Evolutionary conservation across 2,888 invertebrate genomes (phyloP), one percentile per base, ranked within the genome.

Genomic region (Drosophila monieri): DNA sequence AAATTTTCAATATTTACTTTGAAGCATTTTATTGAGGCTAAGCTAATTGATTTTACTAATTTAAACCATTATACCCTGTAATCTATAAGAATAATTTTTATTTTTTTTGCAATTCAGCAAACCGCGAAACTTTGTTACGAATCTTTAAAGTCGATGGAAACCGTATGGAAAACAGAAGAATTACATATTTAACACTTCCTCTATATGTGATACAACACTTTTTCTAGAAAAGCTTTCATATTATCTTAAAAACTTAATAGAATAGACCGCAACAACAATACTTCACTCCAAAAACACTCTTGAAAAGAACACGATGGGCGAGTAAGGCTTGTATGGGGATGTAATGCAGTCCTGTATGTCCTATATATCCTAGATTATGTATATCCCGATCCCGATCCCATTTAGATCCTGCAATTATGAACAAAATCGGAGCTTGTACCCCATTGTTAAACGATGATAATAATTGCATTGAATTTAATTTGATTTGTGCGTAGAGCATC

Each of bases 111-210:
- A 43, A 39, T 30, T 10, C 27, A 21, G 43, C 12, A 43, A 18
- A 21, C 15, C 18, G 21, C 25, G 47, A 47, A 37, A 52, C 51
- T 62, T 62, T 55, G 62, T 54, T 62, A 54, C 32, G 23, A 27
- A 61, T 32, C 41, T 25, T 61, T 64, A 64, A 44, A 6, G 43
- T 46, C 27, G 37, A 41, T 18, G 23, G 35, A 23, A 27, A 59
- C 68, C 53, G 41, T 66, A 67, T 53, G 65, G 60, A 67, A 54
- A 70, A 71, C 48, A 72, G 27, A 57, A 67, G 55, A 68, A 70
- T 77, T 59, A 67, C 80, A 87, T 85, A 79, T 80, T 83, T 77
- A 73, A 85, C 85, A 88, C 88, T 85, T 88, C 88, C 88, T 88
- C 85, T 88, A 87, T 85, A 87, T 85, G 85, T 85, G 85, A 85